Conservation (phyloP, 2,113 vertebrate genomes). For the Pipra filicauda region DNA sequence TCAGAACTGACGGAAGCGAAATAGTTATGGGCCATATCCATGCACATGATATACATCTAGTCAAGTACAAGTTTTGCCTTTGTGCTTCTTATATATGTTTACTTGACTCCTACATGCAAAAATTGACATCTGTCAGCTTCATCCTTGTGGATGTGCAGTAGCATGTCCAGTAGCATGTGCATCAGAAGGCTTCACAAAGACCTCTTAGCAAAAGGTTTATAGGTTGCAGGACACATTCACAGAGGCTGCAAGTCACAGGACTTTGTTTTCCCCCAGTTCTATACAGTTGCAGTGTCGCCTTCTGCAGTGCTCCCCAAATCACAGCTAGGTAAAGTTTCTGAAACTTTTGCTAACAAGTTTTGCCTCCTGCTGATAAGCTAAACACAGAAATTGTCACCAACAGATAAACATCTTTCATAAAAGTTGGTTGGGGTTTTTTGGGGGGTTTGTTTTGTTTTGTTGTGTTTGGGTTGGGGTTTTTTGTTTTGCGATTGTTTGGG, state of each 20-base stretch:
- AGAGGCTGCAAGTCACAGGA: neutral
- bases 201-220: neutral
- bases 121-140: neutral
- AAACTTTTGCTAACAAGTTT: neutral
- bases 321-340: neutral
- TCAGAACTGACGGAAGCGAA: neutral
- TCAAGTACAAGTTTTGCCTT: neutral
- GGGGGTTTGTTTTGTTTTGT: neutral
- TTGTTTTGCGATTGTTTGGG: neutral
- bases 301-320: neutral
- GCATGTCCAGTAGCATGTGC: neutral
- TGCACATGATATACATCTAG: accelerated
- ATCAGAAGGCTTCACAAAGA: neutral
- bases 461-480: neutral
- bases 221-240: neutral
- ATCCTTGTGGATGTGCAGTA: neutral
- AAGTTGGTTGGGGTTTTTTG: too few relatives aligned
- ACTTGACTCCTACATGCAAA: neutral
- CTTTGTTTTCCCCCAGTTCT: neutral
- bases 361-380: neutral
- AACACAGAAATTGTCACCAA: neutral
- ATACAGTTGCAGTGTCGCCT: neutral
- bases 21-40: neutral
- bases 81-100: neutral
- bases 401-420: neutral